phyloP scores from a whole-genome alignment of 2,888 invertebrate species.

The Watsonalla cultraria region DNA sequence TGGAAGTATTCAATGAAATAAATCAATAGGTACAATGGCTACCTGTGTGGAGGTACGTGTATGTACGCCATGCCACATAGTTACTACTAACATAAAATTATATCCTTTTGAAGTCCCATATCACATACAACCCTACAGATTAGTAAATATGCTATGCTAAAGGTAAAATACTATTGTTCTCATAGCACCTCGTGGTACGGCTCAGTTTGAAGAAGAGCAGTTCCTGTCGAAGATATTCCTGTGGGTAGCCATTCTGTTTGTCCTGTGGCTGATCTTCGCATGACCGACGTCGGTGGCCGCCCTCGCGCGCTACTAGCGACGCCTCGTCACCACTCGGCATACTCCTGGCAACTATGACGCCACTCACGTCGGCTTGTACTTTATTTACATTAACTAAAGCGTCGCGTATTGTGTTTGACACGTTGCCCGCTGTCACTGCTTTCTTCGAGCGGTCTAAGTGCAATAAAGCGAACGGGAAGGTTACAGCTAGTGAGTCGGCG shows the following conservation, averaged over 20 bases:
- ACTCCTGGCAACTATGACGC: background rate
- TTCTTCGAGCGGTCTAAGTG: too few species aligned
- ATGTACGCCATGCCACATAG: too few species aligned
- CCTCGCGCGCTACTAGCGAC: conserved; percentile 8
- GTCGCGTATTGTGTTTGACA: too few species aligned
- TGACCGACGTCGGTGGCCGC: conserved; percentile 58
- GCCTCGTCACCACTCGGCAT: background rate
- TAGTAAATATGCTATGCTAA: too few species aligned
- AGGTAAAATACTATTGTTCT: too few species aligned
- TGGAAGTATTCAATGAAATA: too few species aligned
- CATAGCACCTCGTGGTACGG: conserved; percentile 86
- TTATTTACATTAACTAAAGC: background rate
- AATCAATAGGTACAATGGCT: too few species aligned
- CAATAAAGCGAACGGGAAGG: too few species aligned
- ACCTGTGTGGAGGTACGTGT: too few species aligned
- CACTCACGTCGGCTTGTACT: background rate
- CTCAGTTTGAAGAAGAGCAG: conserved; percentile 95
- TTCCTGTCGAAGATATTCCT: conserved; percentile 95
- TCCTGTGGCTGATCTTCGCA: conserved; percentile 94
- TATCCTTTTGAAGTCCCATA: background rate
- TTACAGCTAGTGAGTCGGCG: too few species aligned
- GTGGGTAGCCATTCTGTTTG: conserved; percentile 94
- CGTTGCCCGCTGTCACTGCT: too few species aligned
- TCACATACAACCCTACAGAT: too few species aligned
- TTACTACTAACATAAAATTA: background rate